Base-by-base conservation (phyloP, 53 echinoderm and acorn worm species). In the Antedon mediterranea region DNA sequence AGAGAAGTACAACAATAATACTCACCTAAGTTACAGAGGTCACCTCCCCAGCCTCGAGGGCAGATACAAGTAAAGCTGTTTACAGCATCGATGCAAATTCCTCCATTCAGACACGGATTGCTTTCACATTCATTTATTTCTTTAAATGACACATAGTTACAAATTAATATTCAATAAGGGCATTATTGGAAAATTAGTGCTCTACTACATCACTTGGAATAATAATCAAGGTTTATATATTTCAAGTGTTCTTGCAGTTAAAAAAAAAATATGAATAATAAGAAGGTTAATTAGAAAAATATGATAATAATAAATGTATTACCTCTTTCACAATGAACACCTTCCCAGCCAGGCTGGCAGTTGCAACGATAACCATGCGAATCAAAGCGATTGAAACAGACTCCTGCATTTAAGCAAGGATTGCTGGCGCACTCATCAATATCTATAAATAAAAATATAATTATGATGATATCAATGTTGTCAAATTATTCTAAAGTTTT, bases 271-370 rank as follows among this genome's bases (percentile, higher is more conserved):
- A n/a, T n/a, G n/a, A n/a, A n/a, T n/a, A n/a, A n/a, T n/a, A n/a
- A n/a, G n/a, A n/a, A n/a, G n/a, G n/a, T n/a, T n/a, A n/a, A n/a
- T n/a, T n/a, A n/a, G n/a, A n/a, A n/a, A n/a, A n/a, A n/a, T n/a
- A n/a, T n/a, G n/a, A n/a, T n/a, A n/a, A n/a, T n/a, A n/a, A n/a
- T n/a, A n/a, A n/a, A n/a, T n/a, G n/a, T n/a, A n/a, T 91, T 83
- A 98, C 98, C 79, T 74, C 84, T 78, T 83, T 98, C 88, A 86
- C 98, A 98, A 75, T 90, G 82, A 37, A 85, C 79, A 33, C 98
- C 98, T 5, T 82, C 75, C 74, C 86, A 98, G 27, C 98, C 98
- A 31, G 87, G 86, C 20, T 78, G 85, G 75, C 98, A 98, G 73
- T 80, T 79, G 34, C 98, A 98, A 28, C 74, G 78, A 34, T 92